These are phyloP conservation scores for Chamaetylas fuelleborni DNA, from an alignment of 2,113 vertebrate species.

Conservation along the genomic window DNA sequence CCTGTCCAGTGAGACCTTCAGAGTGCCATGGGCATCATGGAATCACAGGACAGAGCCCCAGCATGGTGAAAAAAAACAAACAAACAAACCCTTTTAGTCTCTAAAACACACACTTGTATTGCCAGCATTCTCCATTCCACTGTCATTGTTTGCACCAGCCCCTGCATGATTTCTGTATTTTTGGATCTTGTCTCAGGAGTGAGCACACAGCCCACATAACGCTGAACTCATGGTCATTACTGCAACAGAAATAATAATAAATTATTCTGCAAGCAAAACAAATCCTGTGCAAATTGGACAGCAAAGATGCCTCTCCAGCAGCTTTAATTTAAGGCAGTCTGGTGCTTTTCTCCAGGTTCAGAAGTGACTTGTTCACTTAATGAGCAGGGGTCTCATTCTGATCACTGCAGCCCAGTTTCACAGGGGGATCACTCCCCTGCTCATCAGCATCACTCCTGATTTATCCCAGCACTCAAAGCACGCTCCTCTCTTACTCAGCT, in stretches of 20 bases:
- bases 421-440: background rate
- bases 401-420: background rate
- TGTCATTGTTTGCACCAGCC: background rate
- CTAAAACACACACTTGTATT: fast-evolving
- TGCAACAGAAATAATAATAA: background rate
- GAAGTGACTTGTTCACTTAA: background rate
- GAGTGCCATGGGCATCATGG: background rate
- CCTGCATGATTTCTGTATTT: background rate
- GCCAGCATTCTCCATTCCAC: background rate
- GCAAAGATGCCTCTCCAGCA: background rate
- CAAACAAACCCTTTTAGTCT: fast-evolving
- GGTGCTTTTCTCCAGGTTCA: background rate
- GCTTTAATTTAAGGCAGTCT: background rate
- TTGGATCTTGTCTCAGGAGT: background rate
- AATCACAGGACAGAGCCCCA: background rate
- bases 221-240: background rate
- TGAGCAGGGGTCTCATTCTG: background rate
- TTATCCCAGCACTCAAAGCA: background rate
- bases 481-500: background rate
- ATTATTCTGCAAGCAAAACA: background rate
- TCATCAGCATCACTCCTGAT: background rate
- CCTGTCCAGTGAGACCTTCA: background rate
- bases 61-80: background rate
- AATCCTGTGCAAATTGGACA: background rate
- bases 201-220: background rate